Percentiles rank a stretch among this genome's conserved stretches.
Conservation (phyloP, 2,888 invertebrate species). For the Proisotoma minuta region DNA sequence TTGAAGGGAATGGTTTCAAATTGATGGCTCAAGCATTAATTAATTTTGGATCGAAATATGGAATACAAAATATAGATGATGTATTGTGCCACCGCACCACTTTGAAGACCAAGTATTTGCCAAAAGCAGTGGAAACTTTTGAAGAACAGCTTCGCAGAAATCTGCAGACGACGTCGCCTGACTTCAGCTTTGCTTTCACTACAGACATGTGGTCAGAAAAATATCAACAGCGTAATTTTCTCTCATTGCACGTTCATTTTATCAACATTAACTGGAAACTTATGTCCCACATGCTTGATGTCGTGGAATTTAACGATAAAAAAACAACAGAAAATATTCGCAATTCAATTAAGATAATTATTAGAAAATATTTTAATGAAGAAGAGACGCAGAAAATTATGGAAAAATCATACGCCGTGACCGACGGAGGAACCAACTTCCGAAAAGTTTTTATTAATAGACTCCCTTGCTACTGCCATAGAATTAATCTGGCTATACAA, state of each 20-base stretch:
- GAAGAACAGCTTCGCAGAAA: not conserved
- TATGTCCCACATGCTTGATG: not conserved
- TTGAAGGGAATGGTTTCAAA: not conserved
- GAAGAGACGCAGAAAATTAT: not conserved
- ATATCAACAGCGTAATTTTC: slow-evolving; percentile 7
- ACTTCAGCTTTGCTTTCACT: slow-evolving; percentile 4
- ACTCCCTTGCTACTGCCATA: slow-evolving; percentile 11
- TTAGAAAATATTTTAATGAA: slow-evolving; percentile 1
- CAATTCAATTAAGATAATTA: not conserved
- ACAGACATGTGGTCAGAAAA: slow-evolving; percentile 20
- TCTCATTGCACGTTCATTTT: slow-evolving; percentile 14
- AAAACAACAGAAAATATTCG: slow-evolving; percentile 18
- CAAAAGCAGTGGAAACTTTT: not conserved
- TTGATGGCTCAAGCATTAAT: not conserved
- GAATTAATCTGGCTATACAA: not conserved
- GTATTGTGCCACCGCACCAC: not conserved
- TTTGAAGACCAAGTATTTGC: not conserved
- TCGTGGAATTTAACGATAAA: slow-evolving; percentile 8
- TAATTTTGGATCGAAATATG: not conserved
- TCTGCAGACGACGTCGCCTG: not conserved
- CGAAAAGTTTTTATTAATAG: slow-evolving; percentile 1
- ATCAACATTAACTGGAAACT: not conserved
- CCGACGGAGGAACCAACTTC: slow-evolving; percentile 21
- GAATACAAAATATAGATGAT: not conserved
- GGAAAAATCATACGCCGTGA: slow-evolving; percentile 1